These are phyloP conservation scores for Meandrina meandrites DNA, from an alignment of 92 coral and sea anemone genomes.

Conservation along the genomic window DNA sequence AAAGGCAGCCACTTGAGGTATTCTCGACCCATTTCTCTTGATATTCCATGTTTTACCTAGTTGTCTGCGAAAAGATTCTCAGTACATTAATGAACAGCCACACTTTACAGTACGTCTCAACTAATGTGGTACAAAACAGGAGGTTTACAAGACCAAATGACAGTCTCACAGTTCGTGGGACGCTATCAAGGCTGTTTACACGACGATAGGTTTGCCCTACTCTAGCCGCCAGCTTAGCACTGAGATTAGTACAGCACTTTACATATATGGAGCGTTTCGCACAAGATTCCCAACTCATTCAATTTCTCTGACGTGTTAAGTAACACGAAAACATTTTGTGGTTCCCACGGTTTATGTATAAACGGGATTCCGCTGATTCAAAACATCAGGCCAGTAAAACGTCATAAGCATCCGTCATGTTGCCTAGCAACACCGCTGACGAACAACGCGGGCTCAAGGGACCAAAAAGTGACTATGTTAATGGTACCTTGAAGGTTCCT, in stretches of 20 bases:
- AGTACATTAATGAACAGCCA: too few species aligned
- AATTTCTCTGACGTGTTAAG: too few species aligned
- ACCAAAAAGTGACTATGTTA: background rate
- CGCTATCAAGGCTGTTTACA: background rate
- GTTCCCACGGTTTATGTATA: too few species aligned
- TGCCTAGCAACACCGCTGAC: background rate
- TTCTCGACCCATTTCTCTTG: conserved; percentile 30
- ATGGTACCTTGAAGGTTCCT: conserved; percentile 62
- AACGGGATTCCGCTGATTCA: too few species aligned
- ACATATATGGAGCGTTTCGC: too few species aligned
- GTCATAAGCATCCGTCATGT: background rate
- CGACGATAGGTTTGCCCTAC: background rate
- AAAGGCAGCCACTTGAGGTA: conserved; percentile 11
- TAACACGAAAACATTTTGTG: too few species aligned
- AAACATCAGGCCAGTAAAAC: background rate
- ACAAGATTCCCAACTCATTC: too few species aligned
- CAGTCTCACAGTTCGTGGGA: background rate
- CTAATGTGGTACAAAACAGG: too few species aligned
- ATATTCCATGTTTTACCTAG: conserved; percentile 91
- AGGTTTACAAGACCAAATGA: background rate
- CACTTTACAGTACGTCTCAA: background rate
- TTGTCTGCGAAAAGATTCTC: conserved; percentile 39
- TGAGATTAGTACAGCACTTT: too few species aligned
- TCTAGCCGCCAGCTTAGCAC: too few species aligned
- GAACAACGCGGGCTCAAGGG: background rate